Conservation (phyloP, 2,888 invertebrate genomes). For the Candidula unifasciata region DNA sequence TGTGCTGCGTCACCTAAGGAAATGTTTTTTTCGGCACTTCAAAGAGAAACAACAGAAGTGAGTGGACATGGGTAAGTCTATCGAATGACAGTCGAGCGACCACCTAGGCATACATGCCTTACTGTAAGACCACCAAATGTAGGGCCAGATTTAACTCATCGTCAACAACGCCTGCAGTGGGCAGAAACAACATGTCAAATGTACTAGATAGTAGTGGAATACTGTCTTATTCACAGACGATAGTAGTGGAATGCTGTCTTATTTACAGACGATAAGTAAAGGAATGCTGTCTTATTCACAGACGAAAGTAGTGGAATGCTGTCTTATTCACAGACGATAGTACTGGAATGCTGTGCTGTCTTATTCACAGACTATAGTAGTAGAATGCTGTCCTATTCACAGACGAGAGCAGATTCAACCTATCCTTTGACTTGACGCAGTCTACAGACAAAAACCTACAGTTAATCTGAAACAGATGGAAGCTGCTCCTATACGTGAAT, state of each 20-base stretch:
- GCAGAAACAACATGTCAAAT: neutral
- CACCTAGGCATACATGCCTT: neutral
- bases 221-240: neutral
- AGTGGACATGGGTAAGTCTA: neutral
- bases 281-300: no score
- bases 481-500: no score
- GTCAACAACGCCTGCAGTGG: neutral
- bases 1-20: conserved; percentile 6
- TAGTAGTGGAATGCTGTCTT: no score
- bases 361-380: neutral
- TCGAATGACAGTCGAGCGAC: neutral
- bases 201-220: neutral
- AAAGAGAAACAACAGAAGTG: neutral
- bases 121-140: neutral
- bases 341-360: neutral
- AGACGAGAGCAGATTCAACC: no score
- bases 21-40: neutral
- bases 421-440: no score
- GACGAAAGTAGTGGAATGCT: no score
- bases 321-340: no score
- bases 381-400: no score
- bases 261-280: no score
- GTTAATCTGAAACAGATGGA: no score
- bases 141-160: neutral
- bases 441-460: no score